A percentile compares a stretch with the other conserved stretches of the same genome.
These are phyloP conservation scores for Sebastes miniatus DNA, from an alignment of 2,797 vertebrate genomes.

Conservation along the genomic window DNA sequence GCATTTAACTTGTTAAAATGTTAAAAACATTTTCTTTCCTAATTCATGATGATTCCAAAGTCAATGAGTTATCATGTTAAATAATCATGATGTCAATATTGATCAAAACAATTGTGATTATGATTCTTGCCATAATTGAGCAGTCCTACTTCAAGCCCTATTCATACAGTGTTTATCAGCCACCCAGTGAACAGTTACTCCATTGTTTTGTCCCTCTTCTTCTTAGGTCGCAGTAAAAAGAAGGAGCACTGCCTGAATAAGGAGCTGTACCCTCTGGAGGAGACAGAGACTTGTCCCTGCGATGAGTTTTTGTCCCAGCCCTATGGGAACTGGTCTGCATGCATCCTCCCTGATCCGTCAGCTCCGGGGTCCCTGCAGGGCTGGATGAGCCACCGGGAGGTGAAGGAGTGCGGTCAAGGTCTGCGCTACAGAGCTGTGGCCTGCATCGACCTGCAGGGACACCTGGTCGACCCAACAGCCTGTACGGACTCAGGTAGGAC, in stretches of 20 bases:
- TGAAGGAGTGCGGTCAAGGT: conserved; percentile 88
- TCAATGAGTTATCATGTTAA: no score
- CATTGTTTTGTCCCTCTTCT: conserved; percentile 18
- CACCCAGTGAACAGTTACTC: background rate
- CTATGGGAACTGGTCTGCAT: conserved; percentile 93
- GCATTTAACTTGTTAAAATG: no score
- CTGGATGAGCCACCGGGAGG: conserved; percentile 60
- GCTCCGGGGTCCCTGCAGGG: conserved; percentile 60
- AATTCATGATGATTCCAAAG: no score
- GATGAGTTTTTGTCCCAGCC: conserved; percentile 85
- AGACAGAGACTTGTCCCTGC: conserved; percentile 89
- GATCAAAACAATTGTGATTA: no score
- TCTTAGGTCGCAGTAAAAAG: conserved; percentile 93
- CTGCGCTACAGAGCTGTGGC: conserved; percentile 84
- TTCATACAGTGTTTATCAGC: background rate
- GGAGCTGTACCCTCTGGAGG: conserved; percentile 85
- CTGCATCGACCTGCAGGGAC: conserved; percentile 86
- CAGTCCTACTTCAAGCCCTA: background rate
- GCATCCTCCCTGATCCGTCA: conserved; percentile 80
- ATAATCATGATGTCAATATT: no score
- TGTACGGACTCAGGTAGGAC: conserved; percentile 89
- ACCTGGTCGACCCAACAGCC: conserved; percentile 80
- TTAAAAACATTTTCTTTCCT: no score
- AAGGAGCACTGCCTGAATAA: conserved; percentile 89
- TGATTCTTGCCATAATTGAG: no score